phyloP scores from a whole-genome alignment of 2,797 vertebrate species.

The Bovichtus diacanthus region DNA sequence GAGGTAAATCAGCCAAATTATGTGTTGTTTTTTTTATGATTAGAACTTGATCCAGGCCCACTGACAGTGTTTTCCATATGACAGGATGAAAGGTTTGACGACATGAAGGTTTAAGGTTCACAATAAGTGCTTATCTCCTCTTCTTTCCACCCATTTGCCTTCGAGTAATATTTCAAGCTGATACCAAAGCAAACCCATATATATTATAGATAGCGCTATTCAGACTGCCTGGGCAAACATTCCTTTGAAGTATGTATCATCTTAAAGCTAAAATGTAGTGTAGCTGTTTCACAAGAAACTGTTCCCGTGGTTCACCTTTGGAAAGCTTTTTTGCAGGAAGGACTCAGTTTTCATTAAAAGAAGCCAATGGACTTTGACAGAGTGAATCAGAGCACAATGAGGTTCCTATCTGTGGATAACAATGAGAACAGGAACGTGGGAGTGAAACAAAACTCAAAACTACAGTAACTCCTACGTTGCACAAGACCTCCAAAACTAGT shows the following conservation, averaged over 20 bases:
- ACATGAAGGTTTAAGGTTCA: not conserved
- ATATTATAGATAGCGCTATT: not conserved
- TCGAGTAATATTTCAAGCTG: not conserved
- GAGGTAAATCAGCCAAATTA: not conserved
- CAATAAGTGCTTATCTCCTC: not conserved
- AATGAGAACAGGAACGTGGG: not conserved
- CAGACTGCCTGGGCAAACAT: not conserved
- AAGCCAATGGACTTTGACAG: not conserved
- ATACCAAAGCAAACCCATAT: not conserved
- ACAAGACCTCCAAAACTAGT: not conserved
- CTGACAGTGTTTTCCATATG: not conserved
- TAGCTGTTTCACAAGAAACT: not conserved
- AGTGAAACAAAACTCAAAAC: slow-evolving; percentile 21
- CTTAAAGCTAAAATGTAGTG: not conserved
- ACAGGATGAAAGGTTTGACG: not conserved
- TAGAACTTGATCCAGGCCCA: not conserved
- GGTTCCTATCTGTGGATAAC: not conserved
- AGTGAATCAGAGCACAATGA: slow-evolving; percentile 20
- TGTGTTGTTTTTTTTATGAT: not conserved
- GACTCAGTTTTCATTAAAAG: not conserved
- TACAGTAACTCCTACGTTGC: slow-evolving; percentile 1
- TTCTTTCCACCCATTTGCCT: not conserved
- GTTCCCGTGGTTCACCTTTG: not conserved
- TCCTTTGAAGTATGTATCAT: not conserved
- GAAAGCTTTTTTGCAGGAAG: slow-evolving; percentile 24